Base-by-base conservation (phyloP, 2,113 vertebrate genomes). In the Clarias batrachus region DNA sequence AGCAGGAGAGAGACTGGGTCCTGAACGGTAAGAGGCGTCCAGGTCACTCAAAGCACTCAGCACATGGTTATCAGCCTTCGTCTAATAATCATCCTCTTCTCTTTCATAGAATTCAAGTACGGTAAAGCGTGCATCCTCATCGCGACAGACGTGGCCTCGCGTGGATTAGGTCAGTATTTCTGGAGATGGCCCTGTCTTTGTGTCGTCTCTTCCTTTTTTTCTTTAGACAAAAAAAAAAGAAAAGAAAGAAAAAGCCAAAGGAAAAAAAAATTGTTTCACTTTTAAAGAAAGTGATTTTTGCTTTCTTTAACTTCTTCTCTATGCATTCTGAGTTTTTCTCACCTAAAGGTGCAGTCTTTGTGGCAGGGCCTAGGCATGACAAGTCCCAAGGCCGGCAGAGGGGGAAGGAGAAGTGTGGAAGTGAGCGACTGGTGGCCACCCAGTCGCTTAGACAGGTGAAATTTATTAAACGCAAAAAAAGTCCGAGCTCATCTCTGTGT, bases 341-440 rank as follows among this genome's bases (percentile, higher is more conserved):
- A 98, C 97, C 97, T 98, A 97, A 99, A 99, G 98, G 98, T 99
- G 97, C 96, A 98, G 97, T 98, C 97, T 99, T 98, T 99, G 97
- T 98, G 98, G 98, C 98, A 98, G 97, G 97, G 97, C 96, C 98
- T 99, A 98, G 98, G 98, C 98, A 99, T 99, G 98, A 99, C 97
- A 96, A 94, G 96, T 97, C 96, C 96, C 97, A 87, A 99, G 97
- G 97, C 98, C 97, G 97, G 97, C 96, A 98, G 94, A 95, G 97
- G 97, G 97, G 97, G 97, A 98, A 96, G 97, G 97, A 99, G 97
- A 97, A 98, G 97, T 98, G 97, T 98, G 97, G 96, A 97, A 97
- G 86, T 96, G 97, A 96, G 97, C 96, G 96, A 97, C 97, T 99
- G 98, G 96, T 96, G 98, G 97, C 97, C 97, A 95, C 97, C 97